Evolutionary conservation across 1,140 invertebrate species (phyloP), one percentile per base, ranked within the genome.

Genomic region (Cydia strobilella): DNA sequence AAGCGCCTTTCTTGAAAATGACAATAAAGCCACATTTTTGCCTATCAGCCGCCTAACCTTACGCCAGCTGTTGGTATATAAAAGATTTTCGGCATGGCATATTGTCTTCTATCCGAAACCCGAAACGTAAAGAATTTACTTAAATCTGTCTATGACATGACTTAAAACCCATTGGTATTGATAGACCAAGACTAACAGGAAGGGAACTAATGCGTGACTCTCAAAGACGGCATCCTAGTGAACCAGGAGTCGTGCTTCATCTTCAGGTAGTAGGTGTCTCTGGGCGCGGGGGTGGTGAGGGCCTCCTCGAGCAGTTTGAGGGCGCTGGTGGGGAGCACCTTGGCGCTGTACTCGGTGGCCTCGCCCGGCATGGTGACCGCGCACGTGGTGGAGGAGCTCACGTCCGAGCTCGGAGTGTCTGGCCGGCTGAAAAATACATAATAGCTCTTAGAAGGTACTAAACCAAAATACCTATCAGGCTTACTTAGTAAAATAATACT

Each of bases 221-320:
- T 91, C 73, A 93, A 78, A 12, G 92, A 93, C 6, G 93, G 93
- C 84, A 93, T 90, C 74, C 92, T 89, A 54, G 91, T 92, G 81
- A 93, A 93, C 93, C 93, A 93, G n/a, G 91, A 91, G 74, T 93
- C 91, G 39, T 90, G 88, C 79, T 93, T 93, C 76, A 92, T 85
- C 83, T 91, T 93, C 74, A 93, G 82, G 74, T 93, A 91, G 80
- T 93, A 93, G 9, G 90, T 85, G 78, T 93, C 92, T 62, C 85
- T 85, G 0, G 93, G 93, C 3, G 89, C 84, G 1, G 90, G 87
- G 3, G 87, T 84, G 9, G 84, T 91, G 1, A 93, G 86, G 13
- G 91, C 92, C 63, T 93, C 93, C 48, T 93, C 93, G 10, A 93
- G 82, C 2, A 91, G 79, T 65, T 89, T 91, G 51, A 93, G 79